These are phyloP conservation scores for Dromiciops gliroides DNA, from an alignment of 2,113 vertebrate genomes.

Conservation along the genomic window DNA sequence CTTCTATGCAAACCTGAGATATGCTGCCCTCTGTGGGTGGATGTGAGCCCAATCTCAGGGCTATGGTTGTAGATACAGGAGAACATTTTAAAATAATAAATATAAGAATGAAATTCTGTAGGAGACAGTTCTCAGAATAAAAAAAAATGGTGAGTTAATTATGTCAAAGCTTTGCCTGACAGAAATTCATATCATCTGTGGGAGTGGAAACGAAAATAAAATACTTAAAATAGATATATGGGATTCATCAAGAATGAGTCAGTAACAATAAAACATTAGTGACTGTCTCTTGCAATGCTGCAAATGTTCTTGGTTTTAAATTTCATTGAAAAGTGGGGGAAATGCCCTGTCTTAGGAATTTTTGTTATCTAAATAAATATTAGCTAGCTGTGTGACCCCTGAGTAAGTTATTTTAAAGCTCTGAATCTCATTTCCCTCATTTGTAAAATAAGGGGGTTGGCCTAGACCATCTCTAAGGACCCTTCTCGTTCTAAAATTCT, in stretches of 20 bases:
- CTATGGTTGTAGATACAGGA: neutral
- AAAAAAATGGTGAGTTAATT: constrained; percentile 67
- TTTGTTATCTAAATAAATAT: constrained; percentile 59
- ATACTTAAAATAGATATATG: constrained; percentile 69
- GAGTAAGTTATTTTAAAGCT: constrained; percentile 49
- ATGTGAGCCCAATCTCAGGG: neutral
- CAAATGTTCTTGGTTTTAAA: constrained; percentile 58
- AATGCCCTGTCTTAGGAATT: constrained; percentile 37
- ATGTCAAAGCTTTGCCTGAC: constrained; percentile 75
- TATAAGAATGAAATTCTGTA: constrained; percentile 50
- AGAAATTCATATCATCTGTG: constrained; percentile 71
- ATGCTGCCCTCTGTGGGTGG: neutral
- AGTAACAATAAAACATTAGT: constrained; percentile 70
- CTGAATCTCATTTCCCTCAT: constrained; percentile 40
- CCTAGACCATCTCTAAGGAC: constrained; percentile 49
- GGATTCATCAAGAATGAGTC: constrained; percentile 63
- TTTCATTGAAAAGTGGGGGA: constrained; percentile 47
- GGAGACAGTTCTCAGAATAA: constrained; percentile 53
- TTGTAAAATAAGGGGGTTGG: constrained; percentile 49
- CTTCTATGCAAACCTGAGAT: neutral
- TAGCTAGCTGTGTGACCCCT: constrained; percentile 39
- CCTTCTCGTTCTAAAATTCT: neutral
- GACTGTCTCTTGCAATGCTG: constrained; percentile 46
- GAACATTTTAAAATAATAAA: constrained; percentile 37
- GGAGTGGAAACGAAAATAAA: constrained; percentile 73